Conservation (phyloP, 1,140 invertebrate species). For the Phymorhynchus buccinoides region DNA sequence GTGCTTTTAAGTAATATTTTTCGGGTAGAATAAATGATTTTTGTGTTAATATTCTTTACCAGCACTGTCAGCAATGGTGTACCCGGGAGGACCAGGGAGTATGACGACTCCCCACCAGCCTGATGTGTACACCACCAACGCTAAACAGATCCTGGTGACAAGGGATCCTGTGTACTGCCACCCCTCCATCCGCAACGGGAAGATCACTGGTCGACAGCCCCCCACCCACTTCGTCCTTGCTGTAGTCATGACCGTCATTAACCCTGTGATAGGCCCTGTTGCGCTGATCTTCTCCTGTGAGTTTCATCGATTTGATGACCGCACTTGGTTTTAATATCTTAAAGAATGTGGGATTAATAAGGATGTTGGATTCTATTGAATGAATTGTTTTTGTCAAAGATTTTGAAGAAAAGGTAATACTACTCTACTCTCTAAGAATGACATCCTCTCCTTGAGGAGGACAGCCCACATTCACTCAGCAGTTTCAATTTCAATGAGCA, state of each 20-base stretch:
- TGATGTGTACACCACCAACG: slow-evolving; percentile 46
- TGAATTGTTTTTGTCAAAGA: neutral
- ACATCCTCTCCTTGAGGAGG: no score
- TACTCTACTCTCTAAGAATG: no score
- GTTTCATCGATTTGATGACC: slow-evolving; percentile 25
- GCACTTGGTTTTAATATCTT: no score
- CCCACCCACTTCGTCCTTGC: slow-evolving; percentile 60
- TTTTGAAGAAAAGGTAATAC: no score
- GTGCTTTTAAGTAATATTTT: no score
- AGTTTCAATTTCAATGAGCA: no score
- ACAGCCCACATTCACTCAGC: no score
- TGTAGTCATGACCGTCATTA: slow-evolving; percentile 58
- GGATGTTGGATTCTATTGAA: neutral
- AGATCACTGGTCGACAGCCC: slow-evolving; percentile 63
- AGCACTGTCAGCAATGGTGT: neutral
- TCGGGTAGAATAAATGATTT: no score
- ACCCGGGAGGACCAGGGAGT: neutral
- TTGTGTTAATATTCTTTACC: no score
- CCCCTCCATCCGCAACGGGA: slow-evolving; percentile 60
- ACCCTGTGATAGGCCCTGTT: slow-evolving; percentile 64
- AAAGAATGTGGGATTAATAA: neutral
- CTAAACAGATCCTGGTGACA: slow-evolving; percentile 65
- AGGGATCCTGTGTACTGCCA: slow-evolving; percentile 64
- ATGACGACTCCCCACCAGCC: slow-evolving; percentile 43
- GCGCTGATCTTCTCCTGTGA: slow-evolving; percentile 66